phyloP scores from a whole-genome alignment of 2,113 vertebrate species.

The Ctenomys sociabilis region DNA sequence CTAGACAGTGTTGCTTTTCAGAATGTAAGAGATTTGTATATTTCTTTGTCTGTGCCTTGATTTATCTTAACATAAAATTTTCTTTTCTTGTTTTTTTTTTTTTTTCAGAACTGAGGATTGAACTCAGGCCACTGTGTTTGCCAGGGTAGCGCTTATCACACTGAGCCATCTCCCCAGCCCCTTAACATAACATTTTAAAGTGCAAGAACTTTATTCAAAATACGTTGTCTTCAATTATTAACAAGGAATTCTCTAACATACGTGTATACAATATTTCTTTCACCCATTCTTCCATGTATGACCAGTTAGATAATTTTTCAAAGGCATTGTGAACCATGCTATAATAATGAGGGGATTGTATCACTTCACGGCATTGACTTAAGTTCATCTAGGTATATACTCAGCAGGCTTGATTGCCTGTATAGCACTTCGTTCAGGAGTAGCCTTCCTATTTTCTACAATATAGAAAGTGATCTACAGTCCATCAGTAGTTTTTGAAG shows the following conservation, averaged over 20 bases:
- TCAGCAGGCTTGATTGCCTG: background rate
- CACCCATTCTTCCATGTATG: background rate
- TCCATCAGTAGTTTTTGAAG: background rate
- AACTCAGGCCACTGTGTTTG: too few relatives aligned
- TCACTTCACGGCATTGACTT: background rate
- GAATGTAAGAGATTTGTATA: too few relatives aligned
- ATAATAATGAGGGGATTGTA: background rate
- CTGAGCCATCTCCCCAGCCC: too few relatives aligned
- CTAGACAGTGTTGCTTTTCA: too few relatives aligned
- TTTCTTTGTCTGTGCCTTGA: background rate
- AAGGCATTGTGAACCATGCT: background rate
- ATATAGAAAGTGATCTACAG: background rate
- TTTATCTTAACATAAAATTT: background rate
- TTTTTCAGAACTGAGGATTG: too few relatives aligned
- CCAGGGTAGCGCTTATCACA: too few relatives aligned
- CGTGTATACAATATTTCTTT: background rate
- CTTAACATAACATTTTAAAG: background rate
- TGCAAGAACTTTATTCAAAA: background rate
- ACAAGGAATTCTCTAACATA: background rate
- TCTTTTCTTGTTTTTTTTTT: too few relatives aligned
- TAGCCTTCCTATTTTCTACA: too few relatives aligned
- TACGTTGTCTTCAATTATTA: too few relatives aligned
- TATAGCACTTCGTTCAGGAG: background rate
- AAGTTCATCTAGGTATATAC: background rate
- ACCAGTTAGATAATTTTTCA: too few relatives aligned